phyloP scores from a whole-genome alignment of 2,797 vertebrate species.

The Acrossocheilus wenchowensis region DNA sequence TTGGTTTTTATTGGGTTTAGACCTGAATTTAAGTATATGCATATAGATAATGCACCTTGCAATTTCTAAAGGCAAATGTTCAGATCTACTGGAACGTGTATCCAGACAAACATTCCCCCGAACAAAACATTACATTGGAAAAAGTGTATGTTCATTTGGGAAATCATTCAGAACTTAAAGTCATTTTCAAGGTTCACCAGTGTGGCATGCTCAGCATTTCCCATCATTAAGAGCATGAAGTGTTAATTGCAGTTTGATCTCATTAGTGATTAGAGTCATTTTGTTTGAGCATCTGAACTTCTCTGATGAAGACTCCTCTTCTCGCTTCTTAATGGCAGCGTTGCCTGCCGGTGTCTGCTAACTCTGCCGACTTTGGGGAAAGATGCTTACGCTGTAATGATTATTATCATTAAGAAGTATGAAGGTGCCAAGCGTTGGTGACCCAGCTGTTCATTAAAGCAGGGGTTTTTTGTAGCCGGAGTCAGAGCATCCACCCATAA shows the following conservation, averaged over 20 bases:
- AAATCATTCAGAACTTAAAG: conserved; percentile 31
- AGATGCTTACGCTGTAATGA: conserved; percentile 99
- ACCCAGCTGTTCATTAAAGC: conserved; percentile 99
- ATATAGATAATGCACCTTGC: neutral
- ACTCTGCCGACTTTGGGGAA: conserved; percentile 94
- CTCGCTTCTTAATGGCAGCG: conserved; percentile 69
- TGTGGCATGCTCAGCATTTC: conserved; percentile 49
- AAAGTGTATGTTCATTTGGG: conserved; percentile 23
- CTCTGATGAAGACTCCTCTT: conserved; percentile 75
- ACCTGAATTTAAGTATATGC: neutral
- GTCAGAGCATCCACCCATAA: conserved; percentile 80
- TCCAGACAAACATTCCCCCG: neutral
- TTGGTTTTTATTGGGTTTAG: neutral
- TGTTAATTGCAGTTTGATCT: conserved; percentile 68
- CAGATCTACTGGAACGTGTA: neutral
- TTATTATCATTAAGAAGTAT: conserved; percentile 99
- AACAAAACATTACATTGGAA: conserved; percentile 15
- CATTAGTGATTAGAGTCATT: conserved; percentile 71
- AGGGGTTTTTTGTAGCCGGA: conserved; percentile 75
- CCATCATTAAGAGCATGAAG: conserved; percentile 50
- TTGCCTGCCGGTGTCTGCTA: conserved; percentile 69
- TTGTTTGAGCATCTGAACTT: conserved; percentile 64
- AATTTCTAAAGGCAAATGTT: neutral
- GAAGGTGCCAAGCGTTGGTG: conserved; percentile 99
- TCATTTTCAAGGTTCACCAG: conserved; percentile 41